phyloP scores from a whole-genome alignment of 2,797 vertebrate genomes.

The Anomalospiza imberbis region DNA sequence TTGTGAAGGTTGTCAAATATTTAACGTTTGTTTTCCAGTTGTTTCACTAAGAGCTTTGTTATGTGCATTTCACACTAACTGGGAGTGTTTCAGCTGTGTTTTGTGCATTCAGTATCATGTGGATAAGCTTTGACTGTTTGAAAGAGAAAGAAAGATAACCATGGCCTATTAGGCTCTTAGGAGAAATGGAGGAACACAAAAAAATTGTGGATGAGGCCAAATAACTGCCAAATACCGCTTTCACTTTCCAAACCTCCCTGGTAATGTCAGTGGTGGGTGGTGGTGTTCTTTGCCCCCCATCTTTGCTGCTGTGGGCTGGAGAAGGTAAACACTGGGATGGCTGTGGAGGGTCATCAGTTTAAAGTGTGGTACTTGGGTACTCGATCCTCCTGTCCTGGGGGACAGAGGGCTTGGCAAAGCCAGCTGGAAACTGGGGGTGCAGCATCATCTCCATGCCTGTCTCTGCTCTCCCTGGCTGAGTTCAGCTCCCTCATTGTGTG shows the following conservation, averaged over 20 bases:
- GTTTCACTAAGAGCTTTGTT: neutral
- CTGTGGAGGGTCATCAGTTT: neutral
- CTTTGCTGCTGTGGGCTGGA: neutral
- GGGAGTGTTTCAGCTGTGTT: neutral
- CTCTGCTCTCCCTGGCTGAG: neutral
- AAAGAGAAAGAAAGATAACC: neutral
- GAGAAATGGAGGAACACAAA: neutral
- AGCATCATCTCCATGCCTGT: fast-evolving
- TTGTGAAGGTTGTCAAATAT: neutral
- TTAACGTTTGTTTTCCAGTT: neutral
- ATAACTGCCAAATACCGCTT: neutral
- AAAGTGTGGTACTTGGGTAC: neutral
- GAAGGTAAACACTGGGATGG: neutral
- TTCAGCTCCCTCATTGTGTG: fast-evolving
- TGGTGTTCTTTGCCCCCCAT: neutral
- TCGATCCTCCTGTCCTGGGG: fast-evolving
- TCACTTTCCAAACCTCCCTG: neutral
- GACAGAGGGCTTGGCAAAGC: neutral
- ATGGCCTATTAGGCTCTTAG: neutral
- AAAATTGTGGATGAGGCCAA: neutral
- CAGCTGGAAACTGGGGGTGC: neutral
- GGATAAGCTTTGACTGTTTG: neutral
- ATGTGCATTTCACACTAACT: neutral
- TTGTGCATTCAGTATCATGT: neutral
- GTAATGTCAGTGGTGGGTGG: fast-evolving